Conservation (phyloP, 2,113 vertebrate species). For the Zosterops borbonicus region DNA sequence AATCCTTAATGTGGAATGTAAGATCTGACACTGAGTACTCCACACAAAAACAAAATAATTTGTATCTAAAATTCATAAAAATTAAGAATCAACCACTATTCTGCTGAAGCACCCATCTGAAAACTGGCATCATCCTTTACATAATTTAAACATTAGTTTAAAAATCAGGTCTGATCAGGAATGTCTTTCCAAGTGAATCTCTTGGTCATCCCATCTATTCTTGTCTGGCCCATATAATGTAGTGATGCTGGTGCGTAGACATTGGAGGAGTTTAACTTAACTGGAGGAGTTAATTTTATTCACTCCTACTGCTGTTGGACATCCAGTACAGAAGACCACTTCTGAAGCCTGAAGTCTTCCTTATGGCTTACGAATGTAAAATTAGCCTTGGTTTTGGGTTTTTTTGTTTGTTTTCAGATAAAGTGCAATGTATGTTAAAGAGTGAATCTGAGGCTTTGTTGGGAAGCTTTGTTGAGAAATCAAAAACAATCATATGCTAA, state of each 20-base stretch:
- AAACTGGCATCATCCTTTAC: not conserved
- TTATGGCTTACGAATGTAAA: not conserved
- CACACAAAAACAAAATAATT: not conserved
- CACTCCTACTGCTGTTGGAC: not conserved
- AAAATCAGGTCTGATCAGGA: not conserved
- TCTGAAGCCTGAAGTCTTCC: not conserved
- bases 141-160: not conserved
- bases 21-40: not conserved
- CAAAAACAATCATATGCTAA: not conserved
- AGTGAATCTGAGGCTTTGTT: not conserved
- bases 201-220: not conserved
- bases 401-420: not conserved
- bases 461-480: not conserved
- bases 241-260: not conserved
- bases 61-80: not conserved
- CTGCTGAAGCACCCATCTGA: not conserved
- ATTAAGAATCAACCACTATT: not conserved
- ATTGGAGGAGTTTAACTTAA: not conserved
- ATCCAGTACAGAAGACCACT: not conserved
- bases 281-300: not conserved
- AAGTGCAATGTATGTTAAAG: not conserved
- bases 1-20: not conserved
- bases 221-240: not conserved
- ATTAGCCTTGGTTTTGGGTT: not conserved
- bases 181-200: not conserved